phyloP scores from a whole-genome alignment of 2,113 vertebrate genomes.

The Pedetes capensis region DNA sequence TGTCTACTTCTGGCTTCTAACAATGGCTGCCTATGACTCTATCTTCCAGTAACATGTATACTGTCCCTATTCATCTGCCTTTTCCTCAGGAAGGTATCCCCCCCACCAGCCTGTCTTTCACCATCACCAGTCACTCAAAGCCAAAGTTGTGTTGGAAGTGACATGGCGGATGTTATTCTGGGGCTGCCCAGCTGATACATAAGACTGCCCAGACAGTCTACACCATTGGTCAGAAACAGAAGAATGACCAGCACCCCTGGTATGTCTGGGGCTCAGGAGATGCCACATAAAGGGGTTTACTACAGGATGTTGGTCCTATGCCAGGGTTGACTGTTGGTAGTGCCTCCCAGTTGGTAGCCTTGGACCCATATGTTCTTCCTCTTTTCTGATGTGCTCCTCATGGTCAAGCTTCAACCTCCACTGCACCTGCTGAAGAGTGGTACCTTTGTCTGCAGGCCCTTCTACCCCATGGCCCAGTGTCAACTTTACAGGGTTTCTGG shows the following conservation, averaged over 20 bases:
- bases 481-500: conserved; percentile 93
- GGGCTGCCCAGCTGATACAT: conserved; percentile 82
- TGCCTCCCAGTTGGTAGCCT: conserved; percentile 89
- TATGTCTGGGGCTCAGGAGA: conserved; percentile 94
- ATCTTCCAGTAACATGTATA: background rate
- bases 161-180: conserved; percentile 75
- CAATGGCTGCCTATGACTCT: background rate
- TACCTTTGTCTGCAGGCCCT: conserved; percentile 86
- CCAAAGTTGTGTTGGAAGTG: background rate
- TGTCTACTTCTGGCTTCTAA: conserved; percentile 32
- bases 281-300: conserved; percentile 85
- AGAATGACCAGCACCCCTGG: conserved; percentile 90
- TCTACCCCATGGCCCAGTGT: conserved; percentile 90
- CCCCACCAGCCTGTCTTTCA: background rate
- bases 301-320: conserved; percentile 92
- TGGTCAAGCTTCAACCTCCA: conserved; percentile 86
- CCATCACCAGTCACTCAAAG: background rate
- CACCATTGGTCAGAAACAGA: conserved; percentile 83
- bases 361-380: conserved; percentile 92
- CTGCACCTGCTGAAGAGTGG: conserved; percentile 85
- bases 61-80: background rate
- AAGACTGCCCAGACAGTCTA: conserved; percentile 86
- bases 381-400: conserved; percentile 92
- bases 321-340: conserved; percentile 93
- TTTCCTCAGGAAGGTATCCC: background rate